Percentiles rank a stretch among this genome's conserved stretches.
These are phyloP conservation scores for Penelope pileata DNA, from an alignment of 2,113 vertebrate species.

Conservation along the genomic window DNA sequence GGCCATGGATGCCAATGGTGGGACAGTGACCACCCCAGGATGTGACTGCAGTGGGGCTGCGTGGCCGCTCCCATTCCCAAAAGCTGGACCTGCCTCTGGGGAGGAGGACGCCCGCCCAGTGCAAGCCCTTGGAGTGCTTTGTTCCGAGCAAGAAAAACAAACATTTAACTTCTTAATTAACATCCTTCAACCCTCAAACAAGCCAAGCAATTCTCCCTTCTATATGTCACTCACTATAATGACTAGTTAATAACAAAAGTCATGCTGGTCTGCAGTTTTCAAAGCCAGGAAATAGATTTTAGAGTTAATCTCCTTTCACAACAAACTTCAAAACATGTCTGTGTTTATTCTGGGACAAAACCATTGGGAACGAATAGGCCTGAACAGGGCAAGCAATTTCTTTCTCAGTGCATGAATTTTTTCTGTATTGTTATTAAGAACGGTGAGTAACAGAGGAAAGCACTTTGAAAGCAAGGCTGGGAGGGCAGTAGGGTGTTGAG, in stretches of 20 bases:
- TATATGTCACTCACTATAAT: conserved; percentile 13
- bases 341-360: conserved; percentile 55
- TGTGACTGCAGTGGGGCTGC: rapidly evolving
- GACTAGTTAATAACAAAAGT: conserved; percentile 25
- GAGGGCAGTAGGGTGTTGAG: not conserved
- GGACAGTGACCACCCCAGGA: not conserved
- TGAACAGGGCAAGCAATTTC: not conserved
- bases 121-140: not conserved
- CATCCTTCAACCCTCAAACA: not conserved
- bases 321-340: conserved; percentile 42
- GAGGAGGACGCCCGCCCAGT: not conserved
- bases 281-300: conserved; percentile 47
- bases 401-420: not conserved
- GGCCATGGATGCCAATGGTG: not conserved
- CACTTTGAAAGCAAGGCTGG: not conserved
- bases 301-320: conserved; percentile 49
- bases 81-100: not conserved
- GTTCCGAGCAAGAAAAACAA: conserved; percentile 11
- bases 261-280: conserved; percentile 20
- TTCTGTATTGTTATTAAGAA: not conserved
- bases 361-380: not conserved
- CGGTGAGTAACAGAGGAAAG: not conserved
- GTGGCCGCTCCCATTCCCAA: not conserved
- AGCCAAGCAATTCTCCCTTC: not conserved
- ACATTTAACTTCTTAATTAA: conserved; percentile 54